Conservation (phyloP, 2,797 vertebrate genomes). For the Odontamblyopus rebecca region DNA sequence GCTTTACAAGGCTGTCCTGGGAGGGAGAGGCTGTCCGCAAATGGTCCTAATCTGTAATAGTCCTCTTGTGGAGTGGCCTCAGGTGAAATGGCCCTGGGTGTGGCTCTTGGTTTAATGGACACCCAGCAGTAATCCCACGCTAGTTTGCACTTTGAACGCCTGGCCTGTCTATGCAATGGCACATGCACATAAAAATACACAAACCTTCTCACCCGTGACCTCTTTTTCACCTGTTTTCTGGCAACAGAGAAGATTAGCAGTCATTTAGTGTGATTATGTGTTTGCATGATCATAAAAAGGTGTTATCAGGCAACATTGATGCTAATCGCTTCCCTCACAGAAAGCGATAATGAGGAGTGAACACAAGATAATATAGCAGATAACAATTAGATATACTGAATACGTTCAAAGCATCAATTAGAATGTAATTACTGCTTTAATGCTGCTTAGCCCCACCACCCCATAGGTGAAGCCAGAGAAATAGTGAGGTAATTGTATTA, state of each 20-base stretch:
- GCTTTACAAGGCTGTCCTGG: constrained; percentile 65
- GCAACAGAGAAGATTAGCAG: constrained; percentile 57
- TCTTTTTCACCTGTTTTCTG: constrained; percentile 57
- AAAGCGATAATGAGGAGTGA: constrained; percentile 51
- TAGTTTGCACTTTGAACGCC: constrained; percentile 65
- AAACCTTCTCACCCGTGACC: constrained; percentile 64
- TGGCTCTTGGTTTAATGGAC: constrained; percentile 61
- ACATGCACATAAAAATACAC: constrained; percentile 48
- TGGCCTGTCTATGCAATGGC: constrained; percentile 36
- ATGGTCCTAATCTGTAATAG: constrained; percentile 72
- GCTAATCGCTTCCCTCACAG: constrained; percentile 57
- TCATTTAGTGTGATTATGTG: constrained; percentile 70
- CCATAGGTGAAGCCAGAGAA: constrained; percentile 36
- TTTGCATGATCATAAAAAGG: constrained; percentile 59
- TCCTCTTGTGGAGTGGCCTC: constrained; percentile 61
- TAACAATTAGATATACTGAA: constrained; percentile 20
- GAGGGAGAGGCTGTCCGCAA: constrained; percentile 64
- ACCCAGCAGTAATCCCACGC: constrained; percentile 66
- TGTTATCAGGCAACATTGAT: constrained; percentile 54
- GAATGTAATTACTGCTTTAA: constrained; percentile 61
- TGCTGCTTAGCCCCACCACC: constrained; percentile 49
- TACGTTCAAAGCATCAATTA: constrained; percentile 24
- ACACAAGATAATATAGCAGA: constrained; percentile 33
- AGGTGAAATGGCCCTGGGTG: constrained; percentile 68
- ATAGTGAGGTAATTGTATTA: constrained; percentile 42